Evolutionary conservation across 2,113 vertebrate genomes (phyloP).

Genomic region (Micronisus gabar): DNA sequence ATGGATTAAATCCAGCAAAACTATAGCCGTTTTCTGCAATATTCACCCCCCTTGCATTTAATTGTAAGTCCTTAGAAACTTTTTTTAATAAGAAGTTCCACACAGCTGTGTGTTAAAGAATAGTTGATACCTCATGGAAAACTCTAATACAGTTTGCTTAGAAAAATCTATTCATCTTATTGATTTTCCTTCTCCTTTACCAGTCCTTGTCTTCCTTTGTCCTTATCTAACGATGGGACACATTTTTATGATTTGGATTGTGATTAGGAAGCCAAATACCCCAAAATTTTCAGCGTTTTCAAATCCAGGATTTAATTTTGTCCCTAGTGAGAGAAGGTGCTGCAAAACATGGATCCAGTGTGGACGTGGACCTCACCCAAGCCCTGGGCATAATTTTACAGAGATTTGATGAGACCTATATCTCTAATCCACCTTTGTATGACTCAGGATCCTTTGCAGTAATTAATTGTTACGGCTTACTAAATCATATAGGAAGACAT

Average conservation of each 20-base stretch:
- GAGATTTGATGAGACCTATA: not conserved
- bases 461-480: not conserved
- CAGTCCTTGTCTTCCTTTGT: not conserved
- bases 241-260: not conserved
- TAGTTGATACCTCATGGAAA: slow-evolving; percentile 51
- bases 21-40: not conserved
- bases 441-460: not conserved
- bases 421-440: not conserved
- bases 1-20: not conserved
- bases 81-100: not conserved
- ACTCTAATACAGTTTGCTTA: slow-evolving; percentile 52
- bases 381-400: not conserved
- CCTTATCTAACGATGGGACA: not conserved
- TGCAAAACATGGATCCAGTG: not conserved
- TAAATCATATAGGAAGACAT: not conserved
- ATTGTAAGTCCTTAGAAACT: not conserved
- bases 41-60: not conserved
- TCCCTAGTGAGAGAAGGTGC: not conserved
- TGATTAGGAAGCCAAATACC: not conserved
- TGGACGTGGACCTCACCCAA: not conserved
- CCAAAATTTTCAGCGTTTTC: not conserved
- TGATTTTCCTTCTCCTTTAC: slow-evolving; percentile 51
- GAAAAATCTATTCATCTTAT: slow-evolving; percentile 60
- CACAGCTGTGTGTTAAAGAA: not conserved
- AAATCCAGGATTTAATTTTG: not conserved